Evolutionary conservation across 2,888 invertebrate species (phyloP), one percentile per base, ranked within the genome.

Genomic region (Chrysolina oricalcia): DNA sequence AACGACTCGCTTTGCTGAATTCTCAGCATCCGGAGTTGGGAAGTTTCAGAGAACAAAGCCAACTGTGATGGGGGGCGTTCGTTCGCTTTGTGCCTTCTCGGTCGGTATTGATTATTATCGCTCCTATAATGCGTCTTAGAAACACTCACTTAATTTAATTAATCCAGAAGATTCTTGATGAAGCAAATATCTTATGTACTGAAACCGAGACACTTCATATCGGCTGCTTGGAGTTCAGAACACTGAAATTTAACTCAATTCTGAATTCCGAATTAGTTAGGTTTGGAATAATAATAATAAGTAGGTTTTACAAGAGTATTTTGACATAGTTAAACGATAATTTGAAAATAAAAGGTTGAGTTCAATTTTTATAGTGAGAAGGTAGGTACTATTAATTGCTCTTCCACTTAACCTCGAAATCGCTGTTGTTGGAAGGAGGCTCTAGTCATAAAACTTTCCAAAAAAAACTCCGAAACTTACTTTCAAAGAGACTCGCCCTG

Each of bases 101-200:
- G 73, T 77, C 71, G 75, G 80, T 83, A 84, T 84, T 81, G 84
- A 84, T 84, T 83, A 81, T 82, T 78, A 78, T 78, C 80, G 74
- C 80, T 81, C 71, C 75, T 75, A 81, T 82, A 82, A 81, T 82
- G 80, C 80, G 81, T 81, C 83, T 83, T 79, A 79, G 83, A 79
- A 82, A 82, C 83, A 83, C 83, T 83, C 82, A 84, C 82, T 85
- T 84, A 82, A 83, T 85, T 84, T 82, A 84, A 84, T 84, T 84
- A 83, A 85, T 84, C 81, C 77, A 80, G 80, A 72, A 81, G 77
- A 79, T 81, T 80, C 81, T 81, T 85, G 84, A 85, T 85, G 84
- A 84, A 84, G 84, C 84, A 79, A 83, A 84, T 82, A 82, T 82
- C 83, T 83, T 83, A 82, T 76, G 81, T 76, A 78, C 77, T 81